phyloP scores from a whole-genome alignment of 2,888 invertebrate genomes.

The Andrena bicolor region DNA sequence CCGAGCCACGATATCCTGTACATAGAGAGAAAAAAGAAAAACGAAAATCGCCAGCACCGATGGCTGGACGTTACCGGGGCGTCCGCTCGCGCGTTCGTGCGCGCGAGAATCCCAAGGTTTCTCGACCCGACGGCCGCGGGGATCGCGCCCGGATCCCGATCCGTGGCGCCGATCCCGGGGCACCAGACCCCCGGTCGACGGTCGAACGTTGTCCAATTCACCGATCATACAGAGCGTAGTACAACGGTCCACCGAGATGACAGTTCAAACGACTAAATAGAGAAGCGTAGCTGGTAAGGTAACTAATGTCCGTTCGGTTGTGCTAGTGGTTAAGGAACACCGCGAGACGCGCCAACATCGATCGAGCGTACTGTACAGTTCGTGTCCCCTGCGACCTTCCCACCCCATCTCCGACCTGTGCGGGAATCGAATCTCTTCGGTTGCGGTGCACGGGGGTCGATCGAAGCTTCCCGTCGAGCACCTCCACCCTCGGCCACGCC shows the following conservation, averaged over 20 bases:
- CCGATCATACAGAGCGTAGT: conserved; percentile 65
- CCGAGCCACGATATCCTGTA: conserved; percentile 47
- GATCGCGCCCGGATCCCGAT: too few relatives aligned
- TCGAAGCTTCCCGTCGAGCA: conserved; percentile 12
- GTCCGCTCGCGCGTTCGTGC: not conserved
- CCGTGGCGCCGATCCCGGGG: too few relatives aligned
- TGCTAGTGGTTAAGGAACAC: conserved; percentile 55
- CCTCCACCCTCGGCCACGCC: conserved; percentile 21
- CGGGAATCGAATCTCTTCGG: not conserved
- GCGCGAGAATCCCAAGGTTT: not conserved
- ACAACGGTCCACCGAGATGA: conserved; percentile 48
- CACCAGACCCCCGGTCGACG: too few relatives aligned
- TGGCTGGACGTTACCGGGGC: conserved; percentile 26
- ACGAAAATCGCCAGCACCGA: conserved; percentile 43
- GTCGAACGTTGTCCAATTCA: conserved; percentile 27
- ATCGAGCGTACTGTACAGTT: conserved; percentile 66
- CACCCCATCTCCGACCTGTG: not conserved
- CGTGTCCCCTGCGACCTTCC: conserved; percentile 9
- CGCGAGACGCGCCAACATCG: conserved; percentile 37
- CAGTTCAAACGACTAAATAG: conserved; percentile 13
- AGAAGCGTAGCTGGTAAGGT: conserved; percentile 47
- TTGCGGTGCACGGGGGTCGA: conserved; percentile 3
- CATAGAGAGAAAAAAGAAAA: not conserved
- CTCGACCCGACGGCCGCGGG: too few relatives aligned
- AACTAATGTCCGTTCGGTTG: conserved; percentile 57